Evolutionary conservation across 2,888 invertebrate genomes (phyloP).

Genomic region (Rhodophaea formosa): DNA sequence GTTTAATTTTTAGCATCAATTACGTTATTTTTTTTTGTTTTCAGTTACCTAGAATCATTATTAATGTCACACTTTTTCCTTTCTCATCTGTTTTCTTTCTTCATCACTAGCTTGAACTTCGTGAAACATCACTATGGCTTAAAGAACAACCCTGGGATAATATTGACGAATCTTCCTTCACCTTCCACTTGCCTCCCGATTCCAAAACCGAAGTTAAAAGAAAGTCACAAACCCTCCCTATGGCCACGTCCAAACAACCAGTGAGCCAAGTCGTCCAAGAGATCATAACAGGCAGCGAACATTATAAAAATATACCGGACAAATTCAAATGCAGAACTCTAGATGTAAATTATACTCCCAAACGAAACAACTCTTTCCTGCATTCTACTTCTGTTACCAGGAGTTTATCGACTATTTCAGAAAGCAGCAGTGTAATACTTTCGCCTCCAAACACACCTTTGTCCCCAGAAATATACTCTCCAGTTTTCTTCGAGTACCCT

Average conservation of each 20-base stretch:
- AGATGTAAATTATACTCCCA: conserved; percentile 40
- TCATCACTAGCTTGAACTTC: conserved; percentile 70
- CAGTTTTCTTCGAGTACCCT: conserved; percentile 69
- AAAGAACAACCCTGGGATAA: conserved; percentile 62
- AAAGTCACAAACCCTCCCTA: conserved; percentile 28
- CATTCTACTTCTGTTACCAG: conserved; percentile 52
- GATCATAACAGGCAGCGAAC: conserved; percentile 53
- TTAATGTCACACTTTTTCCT: conserved; percentile 18
- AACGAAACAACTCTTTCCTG: conserved; percentile 61
- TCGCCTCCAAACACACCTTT: conserved; percentile 44
- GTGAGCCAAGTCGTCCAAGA: conserved; percentile 58
- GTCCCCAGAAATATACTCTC: conserved; percentile 64
- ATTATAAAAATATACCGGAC: conserved; percentile 51
- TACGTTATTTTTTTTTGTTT: conserved; percentile 3
- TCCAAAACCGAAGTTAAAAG: conserved; percentile 31
- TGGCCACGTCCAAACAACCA: conserved; percentile 36
- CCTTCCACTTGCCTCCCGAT: conserved; percentile 47
- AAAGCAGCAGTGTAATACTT: conserved; percentile 49
- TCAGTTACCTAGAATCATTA: neutral
- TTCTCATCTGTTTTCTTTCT: conserved; percentile 46
- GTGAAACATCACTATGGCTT: conserved; percentile 61
- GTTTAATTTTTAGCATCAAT: neutral
- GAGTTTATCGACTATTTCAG: conserved; percentile 65
- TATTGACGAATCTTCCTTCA: conserved; percentile 62
- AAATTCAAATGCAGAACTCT: conserved; percentile 49